Evolutionary conservation across 2,888 invertebrate genomes (phyloP).

Genomic region (Acleris literana): DNA sequence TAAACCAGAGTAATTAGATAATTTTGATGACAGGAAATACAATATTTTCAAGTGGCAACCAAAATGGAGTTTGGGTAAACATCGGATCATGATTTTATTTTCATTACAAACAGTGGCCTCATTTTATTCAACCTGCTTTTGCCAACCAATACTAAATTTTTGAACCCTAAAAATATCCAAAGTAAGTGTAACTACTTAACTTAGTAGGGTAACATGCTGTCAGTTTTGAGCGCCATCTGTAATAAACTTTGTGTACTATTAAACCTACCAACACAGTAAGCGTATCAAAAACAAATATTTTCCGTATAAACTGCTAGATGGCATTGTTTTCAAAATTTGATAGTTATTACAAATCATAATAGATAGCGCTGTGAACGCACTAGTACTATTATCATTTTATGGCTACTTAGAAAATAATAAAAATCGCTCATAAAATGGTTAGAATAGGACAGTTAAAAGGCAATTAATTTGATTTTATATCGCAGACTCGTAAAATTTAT

Average conservation of each 20-base stretch:
- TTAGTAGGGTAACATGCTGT: background rate
- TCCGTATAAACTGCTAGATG: conserved; percentile 2
- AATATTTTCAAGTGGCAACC: too few relatives aligned
- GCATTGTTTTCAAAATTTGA: background rate
- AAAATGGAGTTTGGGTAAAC: too few relatives aligned
- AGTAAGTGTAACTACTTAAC: background rate
- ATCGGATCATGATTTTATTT: too few relatives aligned
- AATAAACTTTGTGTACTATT: background rate
- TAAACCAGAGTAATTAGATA: too few relatives aligned
- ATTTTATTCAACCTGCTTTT: too few relatives aligned
- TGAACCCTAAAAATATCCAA: too few relatives aligned
- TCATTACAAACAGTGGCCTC: too few relatives aligned
- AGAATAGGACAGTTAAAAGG: conserved; percentile 18
- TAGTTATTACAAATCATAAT: background rate
- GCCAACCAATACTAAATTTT: too few relatives aligned
- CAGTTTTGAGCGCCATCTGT: background rate
- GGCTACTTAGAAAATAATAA: conserved; percentile 17
- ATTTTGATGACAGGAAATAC: too few relatives aligned
- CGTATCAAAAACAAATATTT: background rate
- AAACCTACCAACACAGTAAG: background rate
- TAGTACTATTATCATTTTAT: background rate
- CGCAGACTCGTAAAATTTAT: conserved; percentile 23
- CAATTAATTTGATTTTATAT: conserved; percentile 32
- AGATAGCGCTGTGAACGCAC: conserved; percentile 12
- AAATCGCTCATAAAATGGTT: conserved; percentile 11